Evolutionary conservation across 2,797 vertebrate species (phyloP).

Genomic region (Alcedo atthis): DNA sequence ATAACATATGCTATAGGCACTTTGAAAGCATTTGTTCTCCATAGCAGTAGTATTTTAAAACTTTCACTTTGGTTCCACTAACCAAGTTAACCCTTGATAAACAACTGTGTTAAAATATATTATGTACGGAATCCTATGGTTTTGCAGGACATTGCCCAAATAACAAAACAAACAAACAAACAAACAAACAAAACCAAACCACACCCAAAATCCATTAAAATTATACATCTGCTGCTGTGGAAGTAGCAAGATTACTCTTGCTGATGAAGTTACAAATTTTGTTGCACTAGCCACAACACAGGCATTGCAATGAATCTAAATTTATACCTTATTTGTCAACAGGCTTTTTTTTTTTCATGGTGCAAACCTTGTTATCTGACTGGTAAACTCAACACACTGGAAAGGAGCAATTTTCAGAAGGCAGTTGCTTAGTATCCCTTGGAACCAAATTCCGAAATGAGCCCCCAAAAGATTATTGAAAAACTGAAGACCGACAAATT

Average conservation of each 20-base stretch:
- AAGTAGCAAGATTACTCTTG: neutral
- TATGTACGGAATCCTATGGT: neutral
- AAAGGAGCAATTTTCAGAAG: neutral
- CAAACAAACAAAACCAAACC: neutral
- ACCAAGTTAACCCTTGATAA: slow-evolving; percentile 61
- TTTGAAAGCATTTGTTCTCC: slow-evolving; percentile 59
- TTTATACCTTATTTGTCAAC: neutral
- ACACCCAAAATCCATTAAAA: neutral
- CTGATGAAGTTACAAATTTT: neutral
- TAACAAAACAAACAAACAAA: neutral
- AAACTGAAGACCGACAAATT: neutral
- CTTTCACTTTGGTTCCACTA: slow-evolving; percentile 60
- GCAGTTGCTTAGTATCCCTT: neutral
- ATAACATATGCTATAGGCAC: slow-evolving; percentile 41
- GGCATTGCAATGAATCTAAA: neutral
- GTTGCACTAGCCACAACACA: neutral
- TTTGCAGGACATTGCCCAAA: neutral
- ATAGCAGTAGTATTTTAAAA: slow-evolving; percentile 51
- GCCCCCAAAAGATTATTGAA: neutral
- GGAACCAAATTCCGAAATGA: neutral
- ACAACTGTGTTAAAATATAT: neutral
- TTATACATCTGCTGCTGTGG: fast-evolving
- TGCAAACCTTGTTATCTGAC: neutral
- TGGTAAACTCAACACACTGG: neutral
- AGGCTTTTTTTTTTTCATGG: neutral